Percentiles rank a stretch among this genome's conserved stretches.
phyloP scores from a whole-genome alignment of 2,797 vertebrate species.

The Melanotaenia nigrans region DNA sequence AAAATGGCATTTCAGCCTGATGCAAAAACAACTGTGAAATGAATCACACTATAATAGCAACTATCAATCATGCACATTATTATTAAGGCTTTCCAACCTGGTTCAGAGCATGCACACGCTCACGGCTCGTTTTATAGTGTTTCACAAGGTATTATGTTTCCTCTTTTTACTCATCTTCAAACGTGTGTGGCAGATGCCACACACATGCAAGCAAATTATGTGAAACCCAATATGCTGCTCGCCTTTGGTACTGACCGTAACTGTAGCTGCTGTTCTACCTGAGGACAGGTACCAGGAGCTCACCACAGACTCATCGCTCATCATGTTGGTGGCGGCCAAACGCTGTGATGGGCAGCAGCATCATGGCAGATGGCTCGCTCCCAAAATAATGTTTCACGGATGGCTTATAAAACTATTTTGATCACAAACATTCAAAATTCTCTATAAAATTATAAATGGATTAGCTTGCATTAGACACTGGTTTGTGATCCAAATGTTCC shows the following conservation, averaged over 20 bases:
- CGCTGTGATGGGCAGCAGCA: conserved; percentile 42
- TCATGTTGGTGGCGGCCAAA: conserved; percentile 25
- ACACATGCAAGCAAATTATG: neutral
- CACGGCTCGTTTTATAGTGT: neutral
- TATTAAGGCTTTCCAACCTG: conserved; percentile 26
- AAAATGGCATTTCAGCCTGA: conserved; percentile 59
- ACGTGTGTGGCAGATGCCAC: conserved; percentile 33
- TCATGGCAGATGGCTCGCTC: conserved; percentile 13
- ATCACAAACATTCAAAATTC: neutral
- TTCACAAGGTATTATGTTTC: conserved; percentile 34
- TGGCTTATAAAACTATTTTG: neutral
- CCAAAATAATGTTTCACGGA: conserved; percentile 12
- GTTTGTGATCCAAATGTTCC: neutral
- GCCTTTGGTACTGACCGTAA: conserved; percentile 22
- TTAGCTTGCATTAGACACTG: neutral
- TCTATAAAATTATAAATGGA: too few species aligned
- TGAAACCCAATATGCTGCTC: conserved; percentile 44
- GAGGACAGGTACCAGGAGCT: conserved; percentile 21
- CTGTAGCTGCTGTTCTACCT: conserved; percentile 39
- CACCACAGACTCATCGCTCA: conserved; percentile 34
- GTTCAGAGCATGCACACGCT: neutral
- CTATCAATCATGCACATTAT: conserved; percentile 59
- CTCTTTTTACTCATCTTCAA: conserved; percentile 27
- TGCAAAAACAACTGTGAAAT: conserved; percentile 52
- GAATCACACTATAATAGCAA: conserved; percentile 52